phyloP scores from a whole-genome alignment of 2,888 invertebrate species.

The Ptycholaimellus sp. region DNA sequence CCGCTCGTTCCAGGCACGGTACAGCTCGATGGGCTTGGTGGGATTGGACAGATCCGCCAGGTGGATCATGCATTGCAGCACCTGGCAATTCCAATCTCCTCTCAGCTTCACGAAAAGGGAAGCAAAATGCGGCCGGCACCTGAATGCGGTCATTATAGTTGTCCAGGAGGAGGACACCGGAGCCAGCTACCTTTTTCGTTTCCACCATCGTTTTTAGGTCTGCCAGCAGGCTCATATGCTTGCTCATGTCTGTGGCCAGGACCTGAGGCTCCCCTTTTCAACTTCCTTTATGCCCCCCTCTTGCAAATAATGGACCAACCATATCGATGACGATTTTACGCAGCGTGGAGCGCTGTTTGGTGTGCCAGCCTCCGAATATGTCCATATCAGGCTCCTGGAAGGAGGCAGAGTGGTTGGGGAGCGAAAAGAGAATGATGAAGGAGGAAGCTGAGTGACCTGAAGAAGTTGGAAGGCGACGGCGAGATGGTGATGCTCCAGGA shows the following conservation, averaged over 20 bases:
- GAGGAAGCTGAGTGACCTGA: no score
- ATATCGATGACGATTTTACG: constrained; percentile 98
- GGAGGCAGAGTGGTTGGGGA: no score
- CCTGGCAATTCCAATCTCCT: constrained; percentile 36
- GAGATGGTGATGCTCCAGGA: no score
- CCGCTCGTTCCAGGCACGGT: constrained; percentile 72
- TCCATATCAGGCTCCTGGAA: constrained; percentile 74
- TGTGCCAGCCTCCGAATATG: constrained; percentile 73
- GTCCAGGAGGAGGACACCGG: constrained; percentile 72
- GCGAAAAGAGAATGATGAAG: no score
- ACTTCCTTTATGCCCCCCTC: no score
- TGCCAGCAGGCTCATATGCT: constrained; percentile 93
- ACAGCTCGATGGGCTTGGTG: constrained; percentile 69
- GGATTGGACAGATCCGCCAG: constrained; percentile 89
- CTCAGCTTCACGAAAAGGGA: no score
- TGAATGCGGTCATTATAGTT: constrained; percentile 97
- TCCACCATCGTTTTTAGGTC: constrained; percentile 99
- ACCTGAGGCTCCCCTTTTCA: no score
- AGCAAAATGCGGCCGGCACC: constrained; percentile 29
- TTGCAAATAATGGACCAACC: no score
- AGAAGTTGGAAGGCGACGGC: no score
- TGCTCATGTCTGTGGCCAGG: constrained; percentile 96
- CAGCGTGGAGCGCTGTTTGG: constrained; percentile 82
- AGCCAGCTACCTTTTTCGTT: constrained; percentile 80
- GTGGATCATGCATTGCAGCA: constrained; percentile 93